Base-by-base conservation (phyloP, 2,888 invertebrate genomes). In the Hirtodrosophila confusa region DNA sequence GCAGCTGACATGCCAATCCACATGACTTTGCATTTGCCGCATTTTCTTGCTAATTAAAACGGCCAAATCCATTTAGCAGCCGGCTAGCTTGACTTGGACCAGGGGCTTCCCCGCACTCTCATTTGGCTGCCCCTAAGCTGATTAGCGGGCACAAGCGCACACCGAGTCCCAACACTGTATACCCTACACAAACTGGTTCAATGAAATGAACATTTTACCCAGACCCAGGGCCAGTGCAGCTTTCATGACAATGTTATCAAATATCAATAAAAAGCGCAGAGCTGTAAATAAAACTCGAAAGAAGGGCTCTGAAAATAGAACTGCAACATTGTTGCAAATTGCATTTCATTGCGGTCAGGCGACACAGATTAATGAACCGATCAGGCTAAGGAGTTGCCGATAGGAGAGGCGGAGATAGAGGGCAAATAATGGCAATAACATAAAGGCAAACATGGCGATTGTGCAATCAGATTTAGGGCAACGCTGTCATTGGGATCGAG, bases 41-140 rank as follows among this genome's bases (percentile, higher is more conserved):
- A 85, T 80, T 87, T 83, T 85, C 75, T 61, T 44, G 83, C 86
- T 87, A 82, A 82, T 82, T 82, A 82, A 87, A 80, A 68, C 44
- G 78, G 63, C 66, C 69, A 82, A 82, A 82, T 82, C 82, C 82
- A 78, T 80, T 82, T 82, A 87, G 88, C 86, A 55, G 57, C 17
- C 43, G 51, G 54, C 58, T 33, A 49, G 40, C 41, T 39, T n/a
- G 17, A 44, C 35, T 24, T 40, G 45, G 36, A 24, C 12, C 8
- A 12, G 54, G 51, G 50, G 58, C 51, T 60, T 53, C 72, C 55
- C 40, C 33, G 23, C 35, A 39, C 39, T 49, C 65, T 7, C 54
- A 45, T 31, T 68, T 24, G 41, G 29, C 51, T 17, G 39, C 33
- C 68, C 72, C 71, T 82, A 82, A 82, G 82, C 82, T 75, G 82